Base-by-base conservation (phyloP, 53 echinoderm and acorn worm species). In the Paelopatides confundens region DNA sequence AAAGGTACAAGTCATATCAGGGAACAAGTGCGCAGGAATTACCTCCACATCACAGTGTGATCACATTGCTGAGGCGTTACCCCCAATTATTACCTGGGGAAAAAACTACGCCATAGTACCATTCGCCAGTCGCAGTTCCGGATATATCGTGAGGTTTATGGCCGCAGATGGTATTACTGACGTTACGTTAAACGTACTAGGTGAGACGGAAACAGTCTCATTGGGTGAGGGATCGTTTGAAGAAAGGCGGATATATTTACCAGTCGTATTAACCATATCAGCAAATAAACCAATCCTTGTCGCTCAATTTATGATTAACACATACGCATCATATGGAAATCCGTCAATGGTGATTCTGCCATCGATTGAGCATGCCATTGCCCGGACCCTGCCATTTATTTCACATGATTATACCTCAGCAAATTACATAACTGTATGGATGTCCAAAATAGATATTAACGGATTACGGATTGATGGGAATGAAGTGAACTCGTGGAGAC, bases 291-390 rank as follows among this genome's bases (percentile, higher is more conserved):
- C 81, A 26, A 49, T 81, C 21, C 81, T 81, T 2, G 81, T 81
- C n/a, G 81, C 50, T 1, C 81, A 81, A 47, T 81, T 53, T 52
- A 53, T 54, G 58, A 3, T 0, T 1, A 52, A 14, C 43, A 1
- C 30, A 28, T 27, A 40, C 14, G 28, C 18, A 1, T 5, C 52
- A 11, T 18, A 12, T 30, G 81, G 81, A 11, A 31, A 51, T 5
- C 52, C 81, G 1, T 46, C 81, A 5, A 81, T 81, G 81, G 81
- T 81, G 29, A 30, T 81, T 33, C 2, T 81, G 7, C 81, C 81
- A 1, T 23, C 81, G 0, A 52, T 54, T 31, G 81, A 81, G 31
- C 81, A 54, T 52, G 43, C 81, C 24, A 74, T 74, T 27, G 27
- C 74, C 1, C 11, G 40, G 5, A 26, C 39, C 2, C 18, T 74